phyloP scores from a whole-genome alignment of 2,113 vertebrate species.

The Trinectes maculatus region DNA sequence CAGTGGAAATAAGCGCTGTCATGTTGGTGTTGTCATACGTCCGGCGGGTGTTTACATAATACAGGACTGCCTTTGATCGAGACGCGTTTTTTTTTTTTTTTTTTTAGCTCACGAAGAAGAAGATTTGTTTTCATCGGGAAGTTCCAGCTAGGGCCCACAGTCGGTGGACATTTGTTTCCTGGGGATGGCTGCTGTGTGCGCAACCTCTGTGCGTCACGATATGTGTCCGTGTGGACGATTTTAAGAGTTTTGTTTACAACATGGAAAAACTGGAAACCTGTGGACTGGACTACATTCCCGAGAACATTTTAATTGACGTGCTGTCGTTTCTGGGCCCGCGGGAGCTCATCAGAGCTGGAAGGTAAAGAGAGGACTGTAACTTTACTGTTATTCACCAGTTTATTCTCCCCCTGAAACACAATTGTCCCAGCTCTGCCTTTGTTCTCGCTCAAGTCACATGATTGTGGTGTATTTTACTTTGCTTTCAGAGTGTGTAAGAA shows the following conservation, averaged over 20 bases:
- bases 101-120: background rate
- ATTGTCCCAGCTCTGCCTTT: slow-evolving; percentile 35
- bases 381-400: background rate
- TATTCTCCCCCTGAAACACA: slow-evolving; percentile 16
- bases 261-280: slow-evolving; percentile 76
- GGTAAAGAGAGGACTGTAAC: slow-evolving; percentile 65
- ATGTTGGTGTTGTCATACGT: background rate
- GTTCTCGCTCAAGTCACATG: slow-evolving; percentile 21
- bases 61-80: rapidly evolving
- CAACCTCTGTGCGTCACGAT: slow-evolving; percentile 62
- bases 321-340: slow-evolving; percentile 78
- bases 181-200: slow-evolving; percentile 47
- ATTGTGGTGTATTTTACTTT: slow-evolving; percentile 33
- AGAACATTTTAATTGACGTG: slow-evolving; percentile 83
- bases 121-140: background rate
- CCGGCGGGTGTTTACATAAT: background rate
- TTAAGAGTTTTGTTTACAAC: slow-evolving; percentile 72
- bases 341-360: slow-evolving; percentile 78
- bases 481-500: slow-evolving; percentile 79
- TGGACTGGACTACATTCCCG: slow-evolving; percentile 79
- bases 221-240: slow-evolving; percentile 67
- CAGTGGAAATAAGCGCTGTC: background rate
- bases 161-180: slow-evolving; percentile 50
- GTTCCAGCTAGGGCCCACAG: slow-evolving; percentile 18
- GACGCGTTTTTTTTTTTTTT: background rate